Evolutionary conservation across 2,888 invertebrate species (phyloP).

Genomic region (Amiota mariae): DNA sequence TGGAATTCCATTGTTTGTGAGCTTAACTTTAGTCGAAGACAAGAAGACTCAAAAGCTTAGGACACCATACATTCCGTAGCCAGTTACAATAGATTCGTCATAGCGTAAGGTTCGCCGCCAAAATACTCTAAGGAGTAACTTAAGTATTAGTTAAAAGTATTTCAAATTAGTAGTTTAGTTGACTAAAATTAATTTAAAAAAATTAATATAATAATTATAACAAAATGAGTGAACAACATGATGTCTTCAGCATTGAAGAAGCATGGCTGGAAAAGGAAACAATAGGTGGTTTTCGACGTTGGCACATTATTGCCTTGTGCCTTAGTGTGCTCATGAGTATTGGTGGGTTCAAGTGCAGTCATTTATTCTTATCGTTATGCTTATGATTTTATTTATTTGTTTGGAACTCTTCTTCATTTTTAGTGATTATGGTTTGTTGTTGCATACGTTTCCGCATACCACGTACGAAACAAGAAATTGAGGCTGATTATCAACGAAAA

Average conservation of each 20-base stretch:
- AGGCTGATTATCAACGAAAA: slow-evolving; percentile 90
- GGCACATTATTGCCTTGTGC: slow-evolving; percentile 86
- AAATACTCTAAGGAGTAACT: neutral
- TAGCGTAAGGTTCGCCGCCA: slow-evolving; percentile 7
- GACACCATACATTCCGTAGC: neutral
- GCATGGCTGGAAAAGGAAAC: slow-evolving; percentile 84
- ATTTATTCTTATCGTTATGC: neutral
- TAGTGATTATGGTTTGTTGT: slow-evolving; percentile 91
- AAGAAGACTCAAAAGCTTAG: neutral
- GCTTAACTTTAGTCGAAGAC: slow-evolving; percentile 21
- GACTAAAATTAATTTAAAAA: slow-evolving; percentile 10
- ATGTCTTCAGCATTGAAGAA: slow-evolving; percentile 60
- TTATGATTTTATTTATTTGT: slow-evolving; percentile 28
- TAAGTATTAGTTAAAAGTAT: slow-evolving; percentile 26
- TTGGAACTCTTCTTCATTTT: slow-evolving; percentile 25
- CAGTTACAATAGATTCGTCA: slow-evolving; percentile 5
- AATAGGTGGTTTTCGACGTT: slow-evolving; percentile 82
- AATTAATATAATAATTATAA: neutral
- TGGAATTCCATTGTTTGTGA: slow-evolving; percentile 49
- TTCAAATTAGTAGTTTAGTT: slow-evolving; percentile 7
- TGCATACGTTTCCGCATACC: slow-evolving; percentile 93
- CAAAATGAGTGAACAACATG: slow-evolving; percentile 18
- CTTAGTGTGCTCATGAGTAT: slow-evolving; percentile 78
- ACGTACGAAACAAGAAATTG: slow-evolving; percentile 95
- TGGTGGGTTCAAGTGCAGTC: slow-evolving; percentile 74